Conservation (phyloP, 2,113 vertebrate species). For the Pungitius pungitius region DNA sequence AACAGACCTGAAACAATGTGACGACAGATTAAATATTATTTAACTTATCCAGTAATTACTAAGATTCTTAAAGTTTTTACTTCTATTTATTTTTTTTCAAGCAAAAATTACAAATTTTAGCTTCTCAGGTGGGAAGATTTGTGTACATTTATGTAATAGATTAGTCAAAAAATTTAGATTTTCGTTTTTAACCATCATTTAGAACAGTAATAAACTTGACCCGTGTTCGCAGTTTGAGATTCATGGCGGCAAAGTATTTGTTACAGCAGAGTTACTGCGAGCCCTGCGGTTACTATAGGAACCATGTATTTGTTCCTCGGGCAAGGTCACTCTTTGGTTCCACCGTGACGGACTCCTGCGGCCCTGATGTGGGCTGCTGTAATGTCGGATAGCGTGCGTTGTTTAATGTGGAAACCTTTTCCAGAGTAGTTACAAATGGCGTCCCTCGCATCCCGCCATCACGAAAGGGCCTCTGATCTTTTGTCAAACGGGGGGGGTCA, state of each 20-base stretch:
- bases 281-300: neutral
- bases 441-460: conserved; percentile 24
- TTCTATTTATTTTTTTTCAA: neutral
- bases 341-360: neutral
- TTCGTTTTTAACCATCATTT: too few species aligned
- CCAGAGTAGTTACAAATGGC: conserved; percentile 27
- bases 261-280: neutral
- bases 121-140: too few species aligned
- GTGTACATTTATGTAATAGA: too few species aligned
- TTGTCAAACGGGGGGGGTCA: conserved; percentile 29
- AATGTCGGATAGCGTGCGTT: neutral
- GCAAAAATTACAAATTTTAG: neutral
- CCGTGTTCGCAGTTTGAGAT: too few species aligned
- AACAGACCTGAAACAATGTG: neutral
- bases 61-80: neutral
- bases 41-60: neutral
- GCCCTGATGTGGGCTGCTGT: conserved; percentile 21
- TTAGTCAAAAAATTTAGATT: too few species aligned
- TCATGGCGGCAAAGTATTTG: neutral
- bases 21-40: neutral
- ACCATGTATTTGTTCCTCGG: neutral
- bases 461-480: conserved; percentile 34
- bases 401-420: neutral
- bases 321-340: conserved; percentile 1
- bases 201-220: too few species aligned